A percentile compares a stretch with the other conserved stretches of the same genome.
These are phyloP conservation scores for Sphecodes monilicornis DNA, from an alignment of 2,888 invertebrate genomes.

Conservation along the genomic window DNA sequence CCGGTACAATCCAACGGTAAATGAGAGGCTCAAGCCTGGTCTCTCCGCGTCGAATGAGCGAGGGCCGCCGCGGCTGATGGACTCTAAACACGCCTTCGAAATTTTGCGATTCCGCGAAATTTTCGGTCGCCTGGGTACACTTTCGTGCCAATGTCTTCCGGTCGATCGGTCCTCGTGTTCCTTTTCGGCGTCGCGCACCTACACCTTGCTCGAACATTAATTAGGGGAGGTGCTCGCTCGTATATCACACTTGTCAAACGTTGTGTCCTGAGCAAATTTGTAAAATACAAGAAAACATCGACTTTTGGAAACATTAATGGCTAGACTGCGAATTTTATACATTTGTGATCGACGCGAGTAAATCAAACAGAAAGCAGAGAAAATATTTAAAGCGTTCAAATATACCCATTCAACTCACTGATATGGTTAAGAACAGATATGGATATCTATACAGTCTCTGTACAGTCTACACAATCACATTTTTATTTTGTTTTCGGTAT, in stretches of 20 bases:
- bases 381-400: too few relatives aligned
- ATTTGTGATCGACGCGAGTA: too few relatives aligned
- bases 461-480: too few relatives aligned
- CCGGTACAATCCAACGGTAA: slow-evolving; percentile 81
- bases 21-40: slow-evolving; percentile 77
- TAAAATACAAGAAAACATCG: not conserved
- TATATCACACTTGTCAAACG: not conserved
- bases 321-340: too few relatives aligned
- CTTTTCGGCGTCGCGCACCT: slow-evolving; percentile 19
- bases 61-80: slow-evolving; percentile 77
- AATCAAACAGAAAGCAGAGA: too few relatives aligned
- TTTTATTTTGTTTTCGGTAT: too few relatives aligned
- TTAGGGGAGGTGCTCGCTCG: slow-evolving; percentile 14
- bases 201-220: slow-evolving; percentile 43
- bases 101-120: slow-evolving; percentile 81
- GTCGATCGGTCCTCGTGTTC: slow-evolving; percentile 12
- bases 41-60: slow-evolving; percentile 78
- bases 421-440: too few relatives aligned
- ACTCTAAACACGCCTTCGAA: slow-evolving; percentile 81
- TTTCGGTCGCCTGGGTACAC: slow-evolving; percentile 55
- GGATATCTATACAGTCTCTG: too few relatives aligned
- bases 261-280: not conserved
- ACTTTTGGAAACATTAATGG: too few relatives aligned
- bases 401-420: too few relatives aligned
- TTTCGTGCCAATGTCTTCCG: slow-evolving; percentile 16